Base-by-base conservation (phyloP, 2,797 vertebrate genomes). In the Notolepis coatsorum region DNA sequence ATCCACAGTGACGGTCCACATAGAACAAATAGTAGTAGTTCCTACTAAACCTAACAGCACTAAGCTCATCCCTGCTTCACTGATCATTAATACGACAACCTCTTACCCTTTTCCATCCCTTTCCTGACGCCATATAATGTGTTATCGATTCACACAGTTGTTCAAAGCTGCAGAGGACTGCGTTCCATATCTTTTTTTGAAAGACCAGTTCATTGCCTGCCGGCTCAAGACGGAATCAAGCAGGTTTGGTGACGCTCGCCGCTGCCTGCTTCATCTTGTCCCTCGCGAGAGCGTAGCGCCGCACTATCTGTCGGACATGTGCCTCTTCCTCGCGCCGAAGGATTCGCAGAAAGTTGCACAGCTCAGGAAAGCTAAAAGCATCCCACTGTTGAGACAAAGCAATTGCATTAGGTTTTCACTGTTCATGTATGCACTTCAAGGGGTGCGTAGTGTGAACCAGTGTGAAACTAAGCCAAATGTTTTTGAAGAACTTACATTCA, bases 311-410 rank as follows among this genome's bases (percentile, higher is more conserved):
- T n/a, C 94, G 94, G 25, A 97, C 71, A 4, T 96, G 94, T 31
- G 94, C 95, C 33, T 98, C 96, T 75, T 99, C 97, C 78, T 99
- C 97, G 2, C 96, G 94, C 85, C 98, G 92, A 48, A 99, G 89
- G 80, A 99, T 98, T 31, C 95, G 93, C 73, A 99, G 82, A 76
- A 99, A 99, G 87, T 99, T 99, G 70, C 94, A 91, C 65, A 99
- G 84, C 81, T 99, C 97, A 0, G 97, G 97, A 82, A 96, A 91
- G 35, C 94, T 96, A 84, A 99, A 99, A 0, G 96, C 97, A 1
- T 99, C 94, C 97, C 97, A 99, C 97, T 99, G 91, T 54, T 42
- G 51, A 65, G 21, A 23, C 39, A 69, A 43, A 68, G 3, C 0
- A 4, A 57, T 39, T 27, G 55, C 8, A 28, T n/a, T n/a, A 3